Evolutionary conservation across 2,113 vertebrate genomes (phyloP).

Genomic region (Syngnathoides biaculeatus): DNA sequence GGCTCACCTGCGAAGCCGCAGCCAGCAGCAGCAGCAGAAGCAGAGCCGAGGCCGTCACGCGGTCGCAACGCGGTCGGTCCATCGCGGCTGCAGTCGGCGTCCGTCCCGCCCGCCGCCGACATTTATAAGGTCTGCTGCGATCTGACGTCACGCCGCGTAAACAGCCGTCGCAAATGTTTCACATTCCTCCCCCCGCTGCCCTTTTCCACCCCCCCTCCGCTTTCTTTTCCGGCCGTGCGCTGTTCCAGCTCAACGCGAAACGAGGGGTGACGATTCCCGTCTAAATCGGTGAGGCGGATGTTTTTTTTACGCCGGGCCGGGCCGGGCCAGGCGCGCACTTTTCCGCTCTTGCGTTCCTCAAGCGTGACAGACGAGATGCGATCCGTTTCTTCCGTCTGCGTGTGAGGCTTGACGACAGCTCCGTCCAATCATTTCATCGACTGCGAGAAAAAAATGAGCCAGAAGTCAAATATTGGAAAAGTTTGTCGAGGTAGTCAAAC

Average conservation of each 20-base stretch:
- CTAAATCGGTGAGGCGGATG: slow-evolving; percentile 21
- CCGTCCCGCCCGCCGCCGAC: slow-evolving; percentile 44
- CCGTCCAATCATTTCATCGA: slow-evolving; percentile 22
- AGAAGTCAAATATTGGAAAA: slow-evolving; percentile 4
- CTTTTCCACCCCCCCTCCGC: slow-evolving; percentile 57
- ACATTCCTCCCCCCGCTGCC: slow-evolving; percentile 73
- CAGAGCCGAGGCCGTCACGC: slow-evolving; percentile 36
- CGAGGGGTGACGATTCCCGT: slow-evolving; percentile 26
- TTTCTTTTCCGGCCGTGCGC: slow-evolving; percentile 54
- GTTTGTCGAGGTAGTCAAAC: background rate
- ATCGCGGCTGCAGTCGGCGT: slow-evolving; percentile 58
- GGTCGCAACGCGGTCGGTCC: slow-evolving; percentile 53
- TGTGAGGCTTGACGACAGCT: slow-evolving; percentile 12
- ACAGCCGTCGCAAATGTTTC: slow-evolving; percentile 76
- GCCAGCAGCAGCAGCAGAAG: slow-evolving; percentile 62
- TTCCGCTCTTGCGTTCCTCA: slow-evolving; percentile 17
- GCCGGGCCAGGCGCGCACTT: slow-evolving; percentile 3
- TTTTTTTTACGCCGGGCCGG: slow-evolving; percentile 40
- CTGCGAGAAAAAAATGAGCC: slow-evolving; percentile 5
- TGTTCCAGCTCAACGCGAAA: slow-evolving; percentile 41
- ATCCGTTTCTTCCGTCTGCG: slow-evolving; percentile 5
- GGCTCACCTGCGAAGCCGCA: slow-evolving; percentile 69
- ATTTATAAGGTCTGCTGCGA: slow-evolving; percentile 73
- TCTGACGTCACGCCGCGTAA: slow-evolving; percentile 78
- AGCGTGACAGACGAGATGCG: slow-evolving; percentile 13